Evolutionary conservation across 2,113 vertebrate species (phyloP), one percentile per base, ranked within the genome.

Genomic region (Tonatia bakeri): DNA sequence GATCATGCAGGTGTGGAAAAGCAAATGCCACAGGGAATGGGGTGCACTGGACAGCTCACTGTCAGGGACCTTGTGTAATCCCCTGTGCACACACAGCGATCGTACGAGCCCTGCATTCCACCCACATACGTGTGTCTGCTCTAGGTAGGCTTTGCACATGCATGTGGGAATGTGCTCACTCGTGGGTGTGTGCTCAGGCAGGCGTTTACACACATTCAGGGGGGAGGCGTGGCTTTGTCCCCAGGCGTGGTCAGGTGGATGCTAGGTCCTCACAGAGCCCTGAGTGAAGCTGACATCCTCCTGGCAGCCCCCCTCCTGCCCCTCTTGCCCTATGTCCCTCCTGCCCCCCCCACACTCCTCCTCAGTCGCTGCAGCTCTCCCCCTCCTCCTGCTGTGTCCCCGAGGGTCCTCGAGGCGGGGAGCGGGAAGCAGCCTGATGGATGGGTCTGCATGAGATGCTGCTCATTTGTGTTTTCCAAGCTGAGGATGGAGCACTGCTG

Each of bases 271-370:
- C 4, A 4, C n/a, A 1, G 33, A 12, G 17, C 69, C 69, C 56
- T 56, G 20, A 69, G 31, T 7, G 38, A 22, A 67, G 38, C 33
- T 2, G 0, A 19, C 0, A 0, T 36, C 38, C 61, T n/a, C 20
- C 88, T 0, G 19, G 47, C 64, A 26, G 50, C 54, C 64, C 61
- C 43, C 7, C 5, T 8, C 73, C 24, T 10, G 7, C 22, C 5
- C 47, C 19, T 8, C 73, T 17, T 10, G 7, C 22, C 5, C 47
- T 14, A 16, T 13, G 0, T 26, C 10, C 7, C 9, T 1, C 5
- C 43, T 9, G 22, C 14, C 17, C 12, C 45, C 38, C 67, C 5
- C 3, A 20, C 14, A 3, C 14, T 36, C 59, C 7, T 76, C 19
- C 7, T 76, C 20, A 2, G 75, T 33, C 3, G 19, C 22, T 0